Evolutionary conservation across 1,140 invertebrate species (phyloP).

Genomic region (Pygmarrhopalites habei): DNA sequence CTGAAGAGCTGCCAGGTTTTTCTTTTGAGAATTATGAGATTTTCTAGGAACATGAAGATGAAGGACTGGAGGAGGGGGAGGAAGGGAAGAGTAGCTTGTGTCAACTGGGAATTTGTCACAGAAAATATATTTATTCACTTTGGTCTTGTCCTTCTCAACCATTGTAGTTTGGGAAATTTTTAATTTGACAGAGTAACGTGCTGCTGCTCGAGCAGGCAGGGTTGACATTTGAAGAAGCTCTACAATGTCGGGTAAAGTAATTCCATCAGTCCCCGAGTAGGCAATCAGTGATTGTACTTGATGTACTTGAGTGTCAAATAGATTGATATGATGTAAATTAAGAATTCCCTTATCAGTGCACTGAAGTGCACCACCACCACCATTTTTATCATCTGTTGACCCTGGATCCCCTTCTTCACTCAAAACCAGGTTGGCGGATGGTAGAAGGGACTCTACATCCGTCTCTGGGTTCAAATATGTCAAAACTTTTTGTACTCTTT

Average conservation of each 20-base stretch:
- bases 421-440: too few relatives aligned
- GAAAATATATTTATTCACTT: slow-evolving; percentile 7
- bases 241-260: not conserved
- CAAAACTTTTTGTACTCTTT: not conserved
- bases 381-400: too few relatives aligned
- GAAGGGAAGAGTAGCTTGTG: too few relatives aligned
- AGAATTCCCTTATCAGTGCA: not conserved
- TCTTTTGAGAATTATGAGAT: too few relatives aligned
- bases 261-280: not conserved
- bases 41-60: not conserved
- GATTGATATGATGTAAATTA: not conserved
- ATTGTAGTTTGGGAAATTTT: not conserved
- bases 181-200: not conserved
- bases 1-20: too few relatives aligned
- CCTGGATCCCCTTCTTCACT: too few relatives aligned
- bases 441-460: not conserved
- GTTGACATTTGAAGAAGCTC: not conserved
- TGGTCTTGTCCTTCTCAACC: slow-evolving; percentile 12
- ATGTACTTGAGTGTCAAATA: slow-evolving; percentile 6
- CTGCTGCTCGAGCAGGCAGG: not conserved
- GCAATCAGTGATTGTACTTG: not conserved
- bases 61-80: not conserved
- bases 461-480: not conserved
- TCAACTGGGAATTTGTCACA: not conserved
- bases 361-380: too few relatives aligned